These are phyloP conservation scores for Tragelaphus eurycerus DNA, from an alignment of 2,797 vertebrate species.

Conservation along the genomic window DNA sequence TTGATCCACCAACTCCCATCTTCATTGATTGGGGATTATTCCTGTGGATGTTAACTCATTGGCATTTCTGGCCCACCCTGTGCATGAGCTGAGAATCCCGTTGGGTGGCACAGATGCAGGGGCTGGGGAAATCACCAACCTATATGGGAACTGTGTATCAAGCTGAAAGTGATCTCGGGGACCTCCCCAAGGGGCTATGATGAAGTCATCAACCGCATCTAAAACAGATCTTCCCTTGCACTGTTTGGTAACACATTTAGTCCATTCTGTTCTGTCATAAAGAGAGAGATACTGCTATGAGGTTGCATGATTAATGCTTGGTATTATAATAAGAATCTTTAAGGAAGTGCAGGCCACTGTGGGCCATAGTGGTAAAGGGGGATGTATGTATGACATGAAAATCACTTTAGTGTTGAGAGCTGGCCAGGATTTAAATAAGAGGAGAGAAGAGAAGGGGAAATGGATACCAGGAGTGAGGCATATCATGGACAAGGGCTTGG, in stretches of 20 bases:
- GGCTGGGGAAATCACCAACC: neutral
- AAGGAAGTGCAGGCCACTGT: neutral
- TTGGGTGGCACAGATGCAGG: neutral
- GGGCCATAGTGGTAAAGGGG: neutral
- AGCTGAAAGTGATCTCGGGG: neutral
- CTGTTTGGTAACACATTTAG: neutral
- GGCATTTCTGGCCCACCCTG: neutral
- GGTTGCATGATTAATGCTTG: neutral
- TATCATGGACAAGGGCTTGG: neutral
- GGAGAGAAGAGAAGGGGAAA: neutral
- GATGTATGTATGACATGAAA: neutral
- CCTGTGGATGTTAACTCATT: neutral
- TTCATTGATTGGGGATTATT: neutral
- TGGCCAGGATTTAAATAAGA: conserved; percentile 33
- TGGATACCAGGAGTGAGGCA: neutral
- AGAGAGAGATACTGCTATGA: neutral
- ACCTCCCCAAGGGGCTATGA: neutral
- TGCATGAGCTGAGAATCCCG: neutral
- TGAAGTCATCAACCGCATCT: neutral
- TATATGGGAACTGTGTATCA: neutral
- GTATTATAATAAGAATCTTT: neutral
- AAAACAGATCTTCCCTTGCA: neutral
- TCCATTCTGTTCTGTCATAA: rapidly evolving
- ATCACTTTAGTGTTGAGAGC: neutral
- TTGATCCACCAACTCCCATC: neutral